Evolutionary conservation across 1,140 invertebrate species (phyloP), one percentile per base, ranked within the genome.

Genomic region (Drosophila simulans): DNA sequence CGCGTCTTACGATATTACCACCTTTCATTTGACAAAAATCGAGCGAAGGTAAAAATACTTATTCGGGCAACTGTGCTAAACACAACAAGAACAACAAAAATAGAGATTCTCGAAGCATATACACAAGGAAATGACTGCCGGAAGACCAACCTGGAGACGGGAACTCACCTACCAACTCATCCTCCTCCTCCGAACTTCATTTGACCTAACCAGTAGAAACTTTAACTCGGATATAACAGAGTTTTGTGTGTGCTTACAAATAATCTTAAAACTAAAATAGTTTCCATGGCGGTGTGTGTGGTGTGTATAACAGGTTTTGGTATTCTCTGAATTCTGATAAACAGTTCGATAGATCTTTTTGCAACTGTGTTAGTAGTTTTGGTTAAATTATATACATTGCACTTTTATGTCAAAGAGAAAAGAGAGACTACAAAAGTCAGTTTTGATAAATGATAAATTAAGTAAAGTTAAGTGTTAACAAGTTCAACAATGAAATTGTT

Each of bases 41-140:
- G 40, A 63, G 52, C 46, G 46, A 74, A 56, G 52, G 51, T 35
- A 51, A 57, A 34, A 70, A 70, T 71, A 70, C 20, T 49, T 57
- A 57, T 48, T 40, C 35, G 51, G 42, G 51, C 59, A 70, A 86
- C 63, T 85, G 66, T 86, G 81, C 80, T 84, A 84, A 80, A 83
- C 77, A 83, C 83, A 88, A 88, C 83, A 86, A 88, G 83, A 88
- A 88, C 79, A 88, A 88, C 84, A 88, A 86, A 89, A 91, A 91
- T 91, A 91, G 88, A 91, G 52, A 77, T 91, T 91, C 88, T 91
- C 88, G 89, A 91, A 91, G 88, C 88, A 91, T 91, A 91, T 91
- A 83, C 66, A 80, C 80, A 77, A 84, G 73, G 79, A 83, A 48
- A 51, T 83, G 82, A 74, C 79, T 83, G 51, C 35, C 77, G 45